Evolutionary conservation across 2,888 invertebrate genomes (phyloP).

Genomic region (Lordiphosa fenestrarum): DNA sequence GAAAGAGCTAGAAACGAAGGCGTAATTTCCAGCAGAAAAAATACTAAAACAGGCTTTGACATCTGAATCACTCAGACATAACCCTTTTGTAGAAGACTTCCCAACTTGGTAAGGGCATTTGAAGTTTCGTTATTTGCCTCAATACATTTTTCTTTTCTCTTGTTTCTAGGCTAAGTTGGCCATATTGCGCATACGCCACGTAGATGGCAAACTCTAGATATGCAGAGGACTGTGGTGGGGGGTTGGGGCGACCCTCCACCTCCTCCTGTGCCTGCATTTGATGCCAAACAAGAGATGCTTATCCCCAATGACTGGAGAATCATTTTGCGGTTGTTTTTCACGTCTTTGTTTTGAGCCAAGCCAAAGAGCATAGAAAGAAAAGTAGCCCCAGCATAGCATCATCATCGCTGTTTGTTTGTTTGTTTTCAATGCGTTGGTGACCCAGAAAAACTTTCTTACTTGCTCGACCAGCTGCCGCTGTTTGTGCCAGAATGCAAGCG

Average conservation of each 20-base stretch:
- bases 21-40: too few species aligned
- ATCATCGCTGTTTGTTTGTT: slow-evolving; percentile 32
- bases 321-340: slow-evolving; percentile 53
- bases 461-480: slow-evolving; percentile 40
- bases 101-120: background rate
- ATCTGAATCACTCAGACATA: background rate
- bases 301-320: slow-evolving; percentile 55
- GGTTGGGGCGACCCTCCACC: background rate
- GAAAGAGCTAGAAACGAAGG: too few species aligned
- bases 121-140: background rate
- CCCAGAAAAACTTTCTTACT: slow-evolving; percentile 68
- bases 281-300: slow-evolving; percentile 43
- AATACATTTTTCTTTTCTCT: slow-evolving; percentile 10
- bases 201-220: slow-evolving; percentile 41
- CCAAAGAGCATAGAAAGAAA: slow-evolving; percentile 28
- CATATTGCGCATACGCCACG: slow-evolving; percentile 69
- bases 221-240: slow-evolving; percentile 10
- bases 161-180: slow-evolving; percentile 23
- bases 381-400: slow-evolving; percentile 25
- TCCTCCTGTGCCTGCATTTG: slow-evolving; percentile 24
- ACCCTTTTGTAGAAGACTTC: too few species aligned
- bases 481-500: slow-evolving; percentile 42
- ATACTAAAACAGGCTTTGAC: background rate
- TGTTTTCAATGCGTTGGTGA: slow-evolving; percentile 69
- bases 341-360: slow-evolving; percentile 35